Percentiles rank a stretch among this genome's conserved stretches.
Conservation (phyloP, 2,113 vertebrate genomes). For the Pholis gunnellus region DNA sequence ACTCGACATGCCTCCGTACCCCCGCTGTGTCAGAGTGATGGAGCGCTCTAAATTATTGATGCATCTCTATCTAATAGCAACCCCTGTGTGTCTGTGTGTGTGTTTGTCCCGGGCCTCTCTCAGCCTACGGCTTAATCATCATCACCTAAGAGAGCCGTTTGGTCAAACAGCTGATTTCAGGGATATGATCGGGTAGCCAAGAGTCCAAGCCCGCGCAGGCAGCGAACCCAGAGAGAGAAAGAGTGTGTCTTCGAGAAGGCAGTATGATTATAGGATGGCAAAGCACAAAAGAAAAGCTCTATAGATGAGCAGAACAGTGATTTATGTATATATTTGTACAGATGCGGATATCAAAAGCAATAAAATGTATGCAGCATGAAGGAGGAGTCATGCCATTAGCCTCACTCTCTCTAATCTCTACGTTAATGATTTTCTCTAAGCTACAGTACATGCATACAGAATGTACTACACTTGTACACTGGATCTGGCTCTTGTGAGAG, state of each 20-base stretch:
- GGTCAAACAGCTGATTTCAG: constrained; percentile 60
- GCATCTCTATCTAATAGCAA: constrained; percentile 73
- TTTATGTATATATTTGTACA: neutral
- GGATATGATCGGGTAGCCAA: constrained; percentile 39
- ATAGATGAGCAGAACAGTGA: neutral
- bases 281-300: neutral
- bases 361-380: constrained; percentile 23
- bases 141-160: constrained; percentile 53
- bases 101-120: constrained; percentile 38
- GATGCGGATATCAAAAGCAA: constrained; percentile 20
- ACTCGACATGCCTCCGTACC: constrained; percentile 28
- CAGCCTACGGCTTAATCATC: constrained; percentile 47
- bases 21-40: constrained; percentile 73
- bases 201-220: constrained; percentile 1
- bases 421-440: constrained; percentile 34
- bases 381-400: constrained; percentile 36
- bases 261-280: neutral
- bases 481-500: constrained; percentile 28
- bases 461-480: constrained; percentile 18
- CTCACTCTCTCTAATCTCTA: constrained; percentile 15
- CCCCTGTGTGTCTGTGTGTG: constrained; percentile 50
- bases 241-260: neutral
- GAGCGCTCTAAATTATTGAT: constrained; percentile 79
- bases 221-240: constrained; percentile 16
- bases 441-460: constrained; percentile 42